Base-by-base conservation (phyloP, 2,113 vertebrate species). In the Macroglossus sobrinus region DNA sequence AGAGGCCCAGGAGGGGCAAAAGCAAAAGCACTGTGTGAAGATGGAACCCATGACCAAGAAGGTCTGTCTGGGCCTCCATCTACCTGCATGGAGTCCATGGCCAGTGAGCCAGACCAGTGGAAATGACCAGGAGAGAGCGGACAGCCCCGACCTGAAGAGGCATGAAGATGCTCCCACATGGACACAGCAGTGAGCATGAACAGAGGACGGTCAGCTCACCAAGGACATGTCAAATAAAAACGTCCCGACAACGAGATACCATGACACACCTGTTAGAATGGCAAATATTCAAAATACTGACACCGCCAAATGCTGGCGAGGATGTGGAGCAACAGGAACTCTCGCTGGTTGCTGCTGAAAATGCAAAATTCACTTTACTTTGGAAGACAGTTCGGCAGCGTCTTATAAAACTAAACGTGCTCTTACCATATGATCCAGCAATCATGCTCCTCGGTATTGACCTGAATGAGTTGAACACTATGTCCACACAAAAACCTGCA, bases 141-240 rank as follows among this genome's bases (percentile, higher is more conserved):
- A 30, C 1, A 53, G 26, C 21, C 43, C 24, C 0, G 6, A 2
- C 11, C 35, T 19, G 28, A 4, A 74, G 47, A 50, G 45, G 22
- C 7, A 28, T 9, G 1, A 16, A 0, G 9, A 3, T 24, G 18
- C 13, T 9, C 50, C 57, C 15, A 5, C 1, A 1, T 3, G 5
- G 40, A 4, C 21, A 28, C 22, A 72, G 82, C 2, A 5, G 14
- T 40, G 3, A 71, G 78, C 35, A 45, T 5, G 8, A 75, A 69
- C 33, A 19, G 63, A 72, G 40, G 71, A 85, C 3, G 40, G 30
- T 4, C 43, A 33, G 50, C 7, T 63, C n/a, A 21, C 50, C 50
- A 66, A 35, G n/a, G n/a, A 38, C 55, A 21, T 0, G 35, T 43
- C 57, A 8, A 15, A 35, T 40, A 66, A 64, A 86, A 80, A 59